A percentile compares a stretch with the other conserved stretches of the same genome.
These are phyloP conservation scores for Trematocara marginatum DNA, from an alignment of 2,113 vertebrate genomes.

Conservation along the genomic window DNA sequence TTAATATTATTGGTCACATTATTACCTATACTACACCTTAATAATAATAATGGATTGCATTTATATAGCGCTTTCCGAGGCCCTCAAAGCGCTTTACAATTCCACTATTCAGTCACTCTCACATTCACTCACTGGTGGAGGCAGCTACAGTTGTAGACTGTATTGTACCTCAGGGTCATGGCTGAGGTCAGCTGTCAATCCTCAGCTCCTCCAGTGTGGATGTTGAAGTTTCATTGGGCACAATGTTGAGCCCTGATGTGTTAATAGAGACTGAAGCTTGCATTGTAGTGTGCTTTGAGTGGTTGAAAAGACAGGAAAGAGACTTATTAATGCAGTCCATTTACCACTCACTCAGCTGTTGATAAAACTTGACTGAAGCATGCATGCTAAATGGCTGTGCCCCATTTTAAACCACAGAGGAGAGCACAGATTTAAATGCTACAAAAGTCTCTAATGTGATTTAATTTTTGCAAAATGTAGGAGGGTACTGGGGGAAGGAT, in stretches of 20 bases:
- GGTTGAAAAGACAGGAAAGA: not conserved
- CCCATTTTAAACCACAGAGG: not conserved
- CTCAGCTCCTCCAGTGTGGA: not conserved
- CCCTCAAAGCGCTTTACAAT: no score
- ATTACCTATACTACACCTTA: not conserved
- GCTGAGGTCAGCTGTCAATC: not conserved
- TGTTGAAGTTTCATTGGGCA: not conserved
- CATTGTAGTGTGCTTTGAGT: not conserved
- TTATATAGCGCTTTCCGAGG: no score
- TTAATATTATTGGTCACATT: not conserved
- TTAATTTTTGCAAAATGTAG: not conserved
- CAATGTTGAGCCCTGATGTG: not conserved
- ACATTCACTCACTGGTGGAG: no score
- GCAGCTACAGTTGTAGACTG: not conserved
- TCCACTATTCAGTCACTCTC: no score
- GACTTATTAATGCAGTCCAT: not conserved
- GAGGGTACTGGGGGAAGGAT: not conserved
- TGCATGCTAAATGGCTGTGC: not conserved
- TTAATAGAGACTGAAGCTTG: fast-evolving
- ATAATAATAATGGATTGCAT: no score
- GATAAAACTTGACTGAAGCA: not conserved
- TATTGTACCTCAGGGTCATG: not conserved
- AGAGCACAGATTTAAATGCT: not conserved
- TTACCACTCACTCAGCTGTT: not conserved
- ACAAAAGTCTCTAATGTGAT: not conserved